These are phyloP conservation scores for Notospermus geniculatus DNA, from an alignment of 1,140 invertebrate genomes.

Conservation along the genomic window DNA sequence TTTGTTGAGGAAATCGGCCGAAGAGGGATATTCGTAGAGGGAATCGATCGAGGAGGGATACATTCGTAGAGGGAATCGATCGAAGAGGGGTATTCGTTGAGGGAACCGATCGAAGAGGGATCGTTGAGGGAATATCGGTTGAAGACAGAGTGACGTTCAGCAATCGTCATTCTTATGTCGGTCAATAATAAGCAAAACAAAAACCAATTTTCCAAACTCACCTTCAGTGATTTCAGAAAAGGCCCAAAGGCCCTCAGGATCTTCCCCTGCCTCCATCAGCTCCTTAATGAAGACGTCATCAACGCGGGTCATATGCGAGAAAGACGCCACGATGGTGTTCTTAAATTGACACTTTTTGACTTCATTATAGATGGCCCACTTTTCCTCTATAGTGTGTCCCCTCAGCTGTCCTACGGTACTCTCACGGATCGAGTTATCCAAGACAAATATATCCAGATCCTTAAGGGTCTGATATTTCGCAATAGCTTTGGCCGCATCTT, in stretches of 20 bases:
- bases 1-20: no score
- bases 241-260: neutral
- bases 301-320: conserved; percentile 12
- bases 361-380: conserved; percentile 7
- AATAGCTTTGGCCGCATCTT: no score
- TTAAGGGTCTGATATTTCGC: conserved; percentile 1
- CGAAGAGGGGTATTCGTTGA: no score
- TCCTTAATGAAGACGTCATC: conserved; percentile 7
- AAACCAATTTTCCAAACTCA: neutral
- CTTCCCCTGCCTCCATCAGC: conserved; percentile 8
- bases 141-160: no score
- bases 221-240: conserved; percentile 11
- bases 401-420: conserved; percentile 7
- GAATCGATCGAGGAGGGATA: no score
- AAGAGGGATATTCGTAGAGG: no score
- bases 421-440: conserved; percentile 14
- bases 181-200: no score
- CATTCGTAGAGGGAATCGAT: no score
- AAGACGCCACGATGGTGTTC: conserved; percentile 4
- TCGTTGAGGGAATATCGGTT: no score
- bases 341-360: conserved; percentile 8
- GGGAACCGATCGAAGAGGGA: no score
- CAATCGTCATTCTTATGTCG: no score
- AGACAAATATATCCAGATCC: conserved; percentile 7
- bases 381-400: conserved; percentile 10